Percentiles rank a stretch among this genome's conserved stretches.
Conservation (phyloP, 2,797 vertebrate species). For the Melanotaenia pygmaea region DNA sequence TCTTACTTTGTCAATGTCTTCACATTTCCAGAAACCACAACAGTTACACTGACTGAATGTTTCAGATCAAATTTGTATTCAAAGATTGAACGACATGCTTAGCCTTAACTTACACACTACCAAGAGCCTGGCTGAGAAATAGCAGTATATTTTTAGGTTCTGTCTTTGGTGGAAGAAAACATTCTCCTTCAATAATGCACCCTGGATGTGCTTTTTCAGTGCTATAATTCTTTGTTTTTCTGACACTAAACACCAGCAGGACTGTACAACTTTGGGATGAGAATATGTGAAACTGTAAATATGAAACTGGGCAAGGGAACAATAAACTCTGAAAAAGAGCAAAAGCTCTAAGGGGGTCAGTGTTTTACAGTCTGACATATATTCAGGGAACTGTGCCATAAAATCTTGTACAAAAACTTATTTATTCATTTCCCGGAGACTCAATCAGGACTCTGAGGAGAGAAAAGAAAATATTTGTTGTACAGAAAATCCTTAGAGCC, state of each 20-base stretch:
- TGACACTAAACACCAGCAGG: background rate
- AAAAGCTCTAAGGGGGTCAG: background rate
- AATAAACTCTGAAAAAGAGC: background rate
- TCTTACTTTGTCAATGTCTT: conserved; percentile 2
- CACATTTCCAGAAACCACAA: background rate
- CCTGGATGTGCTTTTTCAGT: background rate
- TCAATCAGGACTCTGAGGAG: background rate
- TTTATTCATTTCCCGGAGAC: background rate
- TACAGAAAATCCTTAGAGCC: background rate
- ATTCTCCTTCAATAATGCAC: background rate
- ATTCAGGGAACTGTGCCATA: background rate
- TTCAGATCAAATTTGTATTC: conserved; percentile 33
- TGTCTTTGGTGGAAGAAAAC: background rate
- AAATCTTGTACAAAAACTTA: background rate
- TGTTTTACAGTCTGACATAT: background rate
- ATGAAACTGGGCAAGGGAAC: background rate
- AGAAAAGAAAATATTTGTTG: background rate
- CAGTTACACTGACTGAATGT: conserved; percentile 17
- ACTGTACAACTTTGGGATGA: background rate
- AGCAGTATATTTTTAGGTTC: background rate
- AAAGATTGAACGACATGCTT: conserved; percentile 9
- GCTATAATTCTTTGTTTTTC: background rate
- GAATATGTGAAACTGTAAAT: background rate
- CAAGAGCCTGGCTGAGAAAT: background rate
- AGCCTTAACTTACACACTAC: conserved; percentile 8